phyloP scores from a whole-genome alignment of 92 coral and sea anemone genomes.

The Porites divaricata region DNA sequence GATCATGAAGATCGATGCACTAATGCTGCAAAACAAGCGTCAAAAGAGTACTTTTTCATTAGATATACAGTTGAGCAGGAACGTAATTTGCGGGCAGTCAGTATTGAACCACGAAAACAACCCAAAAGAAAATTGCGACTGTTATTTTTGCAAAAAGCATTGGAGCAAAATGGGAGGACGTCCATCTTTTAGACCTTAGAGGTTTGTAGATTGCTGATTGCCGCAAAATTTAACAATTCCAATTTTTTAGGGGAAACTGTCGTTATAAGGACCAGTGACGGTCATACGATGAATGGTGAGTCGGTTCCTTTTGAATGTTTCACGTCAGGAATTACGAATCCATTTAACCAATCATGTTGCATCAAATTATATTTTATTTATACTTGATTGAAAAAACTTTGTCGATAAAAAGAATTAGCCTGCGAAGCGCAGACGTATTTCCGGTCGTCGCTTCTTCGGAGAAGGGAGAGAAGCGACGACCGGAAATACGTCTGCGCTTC shows the following conservation, averaged over 20 bases:
- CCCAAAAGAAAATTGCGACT: background rate
- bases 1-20: background rate
- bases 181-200: background rate
- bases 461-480: too few relatives aligned
- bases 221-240: background rate
- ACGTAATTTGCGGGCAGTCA: background rate
- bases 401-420: too few relatives aligned
- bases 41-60: background rate
- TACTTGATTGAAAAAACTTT: too few relatives aligned
- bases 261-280: background rate
- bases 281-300: too few relatives aligned
- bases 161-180: background rate
- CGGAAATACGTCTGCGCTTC: too few relatives aligned
- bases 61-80: background rate
- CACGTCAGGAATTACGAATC: too few relatives aligned
- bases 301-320: too few relatives aligned
- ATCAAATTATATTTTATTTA: too few relatives aligned
- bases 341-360: too few relatives aligned
- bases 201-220: background rate
- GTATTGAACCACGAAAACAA: background rate
- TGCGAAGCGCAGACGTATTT: too few relatives aligned
- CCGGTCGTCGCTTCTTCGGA: too few relatives aligned
- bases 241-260: too few relatives aligned
- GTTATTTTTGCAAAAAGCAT: slow-evolving; percentile 11
- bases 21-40: background rate